Evolutionary conservation across 2,113 vertebrate genomes (phyloP).

Genomic region (Notothenia rossii): DNA sequence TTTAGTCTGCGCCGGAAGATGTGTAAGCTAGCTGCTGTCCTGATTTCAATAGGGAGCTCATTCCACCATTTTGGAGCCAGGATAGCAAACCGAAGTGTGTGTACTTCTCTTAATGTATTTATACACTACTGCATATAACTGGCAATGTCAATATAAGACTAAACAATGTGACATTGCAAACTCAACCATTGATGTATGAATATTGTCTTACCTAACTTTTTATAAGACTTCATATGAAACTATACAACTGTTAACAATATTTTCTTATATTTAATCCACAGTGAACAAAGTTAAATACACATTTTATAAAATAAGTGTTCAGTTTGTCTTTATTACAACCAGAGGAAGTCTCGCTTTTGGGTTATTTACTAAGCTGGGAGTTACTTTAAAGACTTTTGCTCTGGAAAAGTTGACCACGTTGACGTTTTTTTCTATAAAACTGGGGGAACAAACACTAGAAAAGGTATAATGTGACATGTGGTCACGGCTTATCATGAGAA

Average conservation of each 20-base stretch:
- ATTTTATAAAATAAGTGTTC: constrained; percentile 10
- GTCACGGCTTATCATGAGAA: neutral
- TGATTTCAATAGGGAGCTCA: too few species aligned
- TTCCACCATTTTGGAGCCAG: too few species aligned
- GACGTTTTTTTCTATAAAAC: neutral
- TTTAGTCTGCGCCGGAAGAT: too few species aligned
- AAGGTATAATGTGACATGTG: neutral
- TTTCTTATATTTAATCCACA: constrained; percentile 12
- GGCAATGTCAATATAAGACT: neutral
- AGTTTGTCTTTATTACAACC: constrained; percentile 13
- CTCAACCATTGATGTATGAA: neutral
- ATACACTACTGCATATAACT: constrained; percentile 5
- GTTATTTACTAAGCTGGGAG: too few species aligned
- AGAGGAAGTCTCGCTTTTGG: neutral
- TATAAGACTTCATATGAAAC: constrained; percentile 1
- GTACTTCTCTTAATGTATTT: neutral
- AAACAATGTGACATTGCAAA: constrained; percentile 4
- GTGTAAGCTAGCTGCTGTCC: too few species aligned
- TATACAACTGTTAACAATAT: neutral
- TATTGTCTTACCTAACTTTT: neutral
- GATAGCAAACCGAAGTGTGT: too few species aligned
- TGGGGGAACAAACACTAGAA: neutral
- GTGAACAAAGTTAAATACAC: constrained; percentile 19
- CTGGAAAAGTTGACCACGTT: neutral
- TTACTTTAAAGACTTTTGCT: neutral